A percentile compares a stretch with the other conserved stretches of the same genome.
Evolutionary conservation across 2,113 vertebrate species (phyloP).

Genomic region (Gymnarchus niloticus): DNA sequence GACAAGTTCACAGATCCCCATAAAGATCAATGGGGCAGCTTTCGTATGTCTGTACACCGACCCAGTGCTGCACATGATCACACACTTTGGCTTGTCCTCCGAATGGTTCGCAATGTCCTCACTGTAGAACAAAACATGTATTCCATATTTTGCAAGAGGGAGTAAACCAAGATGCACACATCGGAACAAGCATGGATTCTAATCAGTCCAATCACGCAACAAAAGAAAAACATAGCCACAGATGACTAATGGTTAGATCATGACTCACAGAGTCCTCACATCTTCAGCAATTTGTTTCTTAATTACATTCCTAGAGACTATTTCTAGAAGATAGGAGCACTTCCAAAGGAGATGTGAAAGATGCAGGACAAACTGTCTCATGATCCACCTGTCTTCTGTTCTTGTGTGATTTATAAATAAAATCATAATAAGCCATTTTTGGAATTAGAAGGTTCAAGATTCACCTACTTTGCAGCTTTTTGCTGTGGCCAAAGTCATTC

Average conservation of each 20-base stretch:
- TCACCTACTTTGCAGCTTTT: background rate
- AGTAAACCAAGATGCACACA: background rate
- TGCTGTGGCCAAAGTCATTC: background rate
- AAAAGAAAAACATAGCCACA: background rate
- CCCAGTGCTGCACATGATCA: background rate
- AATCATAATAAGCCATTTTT: background rate
- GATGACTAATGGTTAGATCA: constrained; percentile 4
- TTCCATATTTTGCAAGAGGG: background rate
- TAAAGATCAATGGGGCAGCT: background rate
- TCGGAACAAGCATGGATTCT: background rate
- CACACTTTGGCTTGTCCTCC: background rate
- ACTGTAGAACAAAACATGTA: background rate
- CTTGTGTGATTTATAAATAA: background rate
- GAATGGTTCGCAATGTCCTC: background rate
- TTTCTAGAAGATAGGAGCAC: background rate
- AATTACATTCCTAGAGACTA: background rate
- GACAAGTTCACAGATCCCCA: background rate
- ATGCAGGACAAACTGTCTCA: background rate
- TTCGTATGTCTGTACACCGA: background rate
- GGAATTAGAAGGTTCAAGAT: background rate
- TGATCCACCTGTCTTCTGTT: background rate
- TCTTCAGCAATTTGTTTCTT: constrained; percentile 1
- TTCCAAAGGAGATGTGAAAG: background rate
- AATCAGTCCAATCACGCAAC: background rate
- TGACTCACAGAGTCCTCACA: background rate